A percentile compares a stretch with the other conserved stretches of the same genome.
These are phyloP conservation scores for Microplitis demolitor DNA, from an alignment of 1,140 invertebrate genomes.

Conservation along the genomic window DNA sequence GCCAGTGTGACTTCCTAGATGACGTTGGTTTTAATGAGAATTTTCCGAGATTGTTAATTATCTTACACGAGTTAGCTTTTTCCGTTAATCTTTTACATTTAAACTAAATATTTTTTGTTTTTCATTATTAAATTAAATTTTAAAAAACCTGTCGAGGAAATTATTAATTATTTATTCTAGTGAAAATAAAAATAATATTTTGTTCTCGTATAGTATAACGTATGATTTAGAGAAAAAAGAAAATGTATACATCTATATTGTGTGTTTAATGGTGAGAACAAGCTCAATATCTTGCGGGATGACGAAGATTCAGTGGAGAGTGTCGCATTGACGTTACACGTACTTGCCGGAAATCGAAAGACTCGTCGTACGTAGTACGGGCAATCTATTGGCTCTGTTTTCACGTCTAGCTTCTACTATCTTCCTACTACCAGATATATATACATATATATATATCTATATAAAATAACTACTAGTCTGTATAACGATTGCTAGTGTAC, in stretches of 20 bases:
- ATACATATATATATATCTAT: neutral
- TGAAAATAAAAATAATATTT: too few relatives aligned
- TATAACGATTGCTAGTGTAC: neutral
- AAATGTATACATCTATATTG: neutral
- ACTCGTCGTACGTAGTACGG: neutral
- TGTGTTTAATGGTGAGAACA: neutral
- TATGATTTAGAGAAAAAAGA: neutral
- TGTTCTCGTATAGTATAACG: too few relatives aligned
- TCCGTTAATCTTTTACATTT: too few relatives aligned
- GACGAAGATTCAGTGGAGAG: neutral
- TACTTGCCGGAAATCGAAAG: constrained; percentile 17
- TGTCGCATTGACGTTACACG: constrained; percentile 15
- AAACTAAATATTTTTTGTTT: too few relatives aligned
- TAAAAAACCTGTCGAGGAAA: too few relatives aligned
- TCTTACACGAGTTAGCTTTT: too few relatives aligned
- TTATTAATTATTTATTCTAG: too few relatives aligned
- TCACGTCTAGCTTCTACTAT: neutral
- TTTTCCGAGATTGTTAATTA: too few relatives aligned
- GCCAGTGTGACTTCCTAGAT: too few relatives aligned
- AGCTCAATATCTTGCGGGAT: neutral
- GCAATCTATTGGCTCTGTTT: constrained; percentile 7
- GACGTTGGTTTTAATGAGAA: too few relatives aligned
- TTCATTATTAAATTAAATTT: too few relatives aligned
- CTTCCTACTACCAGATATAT: neutral
- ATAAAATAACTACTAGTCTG: neutral